Base-by-base conservation (phyloP, 2,888 invertebrate genomes). In the Gymnocheta viridis region DNA sequence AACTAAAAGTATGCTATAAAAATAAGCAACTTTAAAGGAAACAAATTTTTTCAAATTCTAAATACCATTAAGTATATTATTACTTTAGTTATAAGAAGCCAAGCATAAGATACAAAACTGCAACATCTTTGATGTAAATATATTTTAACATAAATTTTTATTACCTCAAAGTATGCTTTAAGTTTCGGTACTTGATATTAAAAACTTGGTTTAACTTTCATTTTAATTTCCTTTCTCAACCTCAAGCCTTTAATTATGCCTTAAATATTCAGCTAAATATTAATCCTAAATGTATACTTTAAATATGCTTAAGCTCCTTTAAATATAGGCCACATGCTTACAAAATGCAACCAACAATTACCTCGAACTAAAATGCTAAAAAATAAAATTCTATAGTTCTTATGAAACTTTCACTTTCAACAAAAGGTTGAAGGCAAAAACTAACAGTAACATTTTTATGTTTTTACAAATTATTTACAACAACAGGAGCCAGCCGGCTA, bases 381-480 rank as follows among this genome's bases (percentile, higher is more conserved):
- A 32, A 19, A 44, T 22, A 47, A 47, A 58, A 58, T 58, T 47
- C 19, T 58, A 19, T 58, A n/a, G 29, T n/a, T 49, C 17, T 47
- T 4, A 2, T 14, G 32, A 32, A 41, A 49, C 29, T 78, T 78
- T 78, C 38, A 41, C 41, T 78, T 60, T 70, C 27, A 32, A 19
- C 41, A 67, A 51, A 67, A 67, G 51, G 67, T 56, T 69, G 14
- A 24, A 32, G 17, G 58, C 60, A 47, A 24, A 22, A 44, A 70
- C 35, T 64, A 79, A 64, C 54, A 44, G 62, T 64, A 56, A 72
- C 62, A 64, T 62, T 79, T n/a, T 70, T 62, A 44, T 54, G 54
- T 62, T 62, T n/a, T 64, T 24, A 70, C 79, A 79, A 79, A 79
- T 79, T 70, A 64, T 72, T 44, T 70, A 24, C 64, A 62, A 79